phyloP scores from a whole-genome alignment of 2,113 vertebrate genomes.

The Spea bombifrons region DNA sequence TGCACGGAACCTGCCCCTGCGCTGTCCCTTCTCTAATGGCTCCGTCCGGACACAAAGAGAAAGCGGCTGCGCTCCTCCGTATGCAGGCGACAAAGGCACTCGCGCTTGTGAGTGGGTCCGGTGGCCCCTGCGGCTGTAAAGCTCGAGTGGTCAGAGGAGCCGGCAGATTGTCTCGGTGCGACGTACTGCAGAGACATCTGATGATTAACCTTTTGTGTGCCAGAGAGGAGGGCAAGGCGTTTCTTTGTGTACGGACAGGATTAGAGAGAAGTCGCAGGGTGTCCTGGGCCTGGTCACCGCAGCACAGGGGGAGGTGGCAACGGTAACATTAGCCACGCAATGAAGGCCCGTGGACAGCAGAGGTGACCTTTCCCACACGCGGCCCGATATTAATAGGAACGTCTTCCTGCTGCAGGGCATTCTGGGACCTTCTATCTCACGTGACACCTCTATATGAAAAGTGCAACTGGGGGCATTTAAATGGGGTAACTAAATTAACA shows the following conservation, averaged over 20 bases:
- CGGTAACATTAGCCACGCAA: neutral
- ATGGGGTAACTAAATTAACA: too few species aligned
- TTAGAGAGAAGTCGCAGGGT: neutral
- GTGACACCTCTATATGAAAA: too few species aligned
- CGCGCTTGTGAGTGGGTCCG: too few species aligned
- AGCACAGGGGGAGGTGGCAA: neutral
- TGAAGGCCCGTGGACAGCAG: slow-evolving; percentile 27
- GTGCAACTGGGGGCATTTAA: too few species aligned
- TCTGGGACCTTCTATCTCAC: neutral
- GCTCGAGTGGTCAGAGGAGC: too few species aligned
- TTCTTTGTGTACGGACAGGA: neutral
- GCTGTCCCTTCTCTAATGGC: too few species aligned
- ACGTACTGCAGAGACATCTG: neutral
- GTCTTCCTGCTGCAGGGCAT: slow-evolving; percentile 7
- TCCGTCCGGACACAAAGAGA: too few species aligned
- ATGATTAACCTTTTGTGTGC: neutral
- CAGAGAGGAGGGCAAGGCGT: neutral
- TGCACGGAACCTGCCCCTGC: too few species aligned
- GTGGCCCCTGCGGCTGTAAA: too few species aligned
- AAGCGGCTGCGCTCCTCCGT: too few species aligned
- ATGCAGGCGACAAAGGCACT: neutral
- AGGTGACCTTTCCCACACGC: slow-evolving; percentile 42
- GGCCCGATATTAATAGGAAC: slow-evolving; percentile 43
- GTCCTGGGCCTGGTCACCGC: neutral
- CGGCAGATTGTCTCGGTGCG: neutral